A percentile compares a stretch with the other conserved stretches of the same genome.
Evolutionary conservation across 2,888 invertebrate genomes (phyloP).

Genomic region (Crocallis elinguaria): DNA sequence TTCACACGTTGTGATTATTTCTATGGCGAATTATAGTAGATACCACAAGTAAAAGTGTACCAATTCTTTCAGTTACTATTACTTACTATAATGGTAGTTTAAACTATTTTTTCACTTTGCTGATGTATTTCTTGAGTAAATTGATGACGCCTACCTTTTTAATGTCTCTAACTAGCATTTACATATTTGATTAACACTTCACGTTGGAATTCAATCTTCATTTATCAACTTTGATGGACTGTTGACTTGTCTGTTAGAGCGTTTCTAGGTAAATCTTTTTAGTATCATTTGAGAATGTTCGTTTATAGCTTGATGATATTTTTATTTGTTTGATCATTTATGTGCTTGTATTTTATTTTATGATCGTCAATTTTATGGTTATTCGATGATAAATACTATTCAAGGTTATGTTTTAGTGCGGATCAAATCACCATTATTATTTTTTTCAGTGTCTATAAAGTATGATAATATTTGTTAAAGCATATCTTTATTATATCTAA

Average conservation of each 20-base stretch:
- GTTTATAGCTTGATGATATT: not conserved
- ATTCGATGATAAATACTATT: conserved; percentile 3
- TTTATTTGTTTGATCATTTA: not conserved
- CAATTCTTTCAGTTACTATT: no score
- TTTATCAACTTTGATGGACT: conserved; percentile 51
- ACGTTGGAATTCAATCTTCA: conserved; percentile 42
- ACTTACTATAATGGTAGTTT: no score
- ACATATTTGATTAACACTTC: conserved; percentile 42
- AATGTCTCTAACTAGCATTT: conserved; percentile 39
- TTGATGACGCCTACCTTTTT: not conserved
- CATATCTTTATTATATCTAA: no score
- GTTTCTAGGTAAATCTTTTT: conserved; percentile 47
- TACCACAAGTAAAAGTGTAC: no score
- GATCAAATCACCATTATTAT: conserved; percentile 24
- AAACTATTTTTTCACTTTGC: no score
- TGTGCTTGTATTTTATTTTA: not conserved
- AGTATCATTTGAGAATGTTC: not conserved
- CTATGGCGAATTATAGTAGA: no score
- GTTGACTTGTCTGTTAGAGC: conserved; percentile 47
- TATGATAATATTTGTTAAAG: no score
- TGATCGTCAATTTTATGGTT: not conserved
- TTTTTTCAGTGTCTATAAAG: no score
- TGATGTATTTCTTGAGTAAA: not conserved
- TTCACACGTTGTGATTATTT: no score
- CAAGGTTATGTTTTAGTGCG: conserved; percentile 11